Evolutionary conservation across 2,888 invertebrate genomes (phyloP).

Genomic region (Deladenus siricidicola): DNA sequence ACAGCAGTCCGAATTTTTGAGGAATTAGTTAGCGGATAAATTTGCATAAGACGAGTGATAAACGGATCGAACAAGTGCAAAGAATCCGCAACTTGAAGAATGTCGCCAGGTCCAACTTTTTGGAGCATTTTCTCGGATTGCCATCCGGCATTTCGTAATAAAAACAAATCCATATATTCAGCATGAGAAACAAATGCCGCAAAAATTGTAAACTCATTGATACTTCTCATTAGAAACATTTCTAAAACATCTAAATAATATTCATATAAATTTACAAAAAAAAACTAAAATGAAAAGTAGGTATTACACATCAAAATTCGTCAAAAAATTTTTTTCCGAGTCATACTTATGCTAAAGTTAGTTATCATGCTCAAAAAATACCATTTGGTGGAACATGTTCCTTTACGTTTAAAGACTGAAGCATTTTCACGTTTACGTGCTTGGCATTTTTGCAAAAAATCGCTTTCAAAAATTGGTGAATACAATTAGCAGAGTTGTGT

Average conservation of each 20-base stretch:
- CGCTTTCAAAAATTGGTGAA: slow-evolving; percentile 33
- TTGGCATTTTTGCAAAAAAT: slow-evolving; percentile 31
- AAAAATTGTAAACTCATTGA: slow-evolving; percentile 31
- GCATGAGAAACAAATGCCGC: slow-evolving; percentile 21
- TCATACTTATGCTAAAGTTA: no score
- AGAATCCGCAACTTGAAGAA: slow-evolving; percentile 6
- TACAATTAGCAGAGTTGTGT: slow-evolving; percentile 16
- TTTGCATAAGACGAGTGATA: slow-evolving; percentile 27
- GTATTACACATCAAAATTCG: no score
- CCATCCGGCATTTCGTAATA: slow-evolving; percentile 19
- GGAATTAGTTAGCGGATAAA: slow-evolving; percentile 26
- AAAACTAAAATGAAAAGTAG: no score
- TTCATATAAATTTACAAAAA: no score
- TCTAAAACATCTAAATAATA: slow-evolving; percentile 22
- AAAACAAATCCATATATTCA: slow-evolving; percentile 23
- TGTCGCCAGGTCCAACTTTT: not conserved
- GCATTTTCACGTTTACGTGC: slow-evolving; percentile 17
- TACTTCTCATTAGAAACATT: slow-evolving; percentile 21
- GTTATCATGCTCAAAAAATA: no score
- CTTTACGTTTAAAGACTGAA: not conserved
- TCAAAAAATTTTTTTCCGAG: no score
- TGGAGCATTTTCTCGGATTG: no score
- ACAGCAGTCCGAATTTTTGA: slow-evolving; percentile 17
- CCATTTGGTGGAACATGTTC: not conserved
- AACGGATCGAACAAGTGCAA: slow-evolving; percentile 32